phyloP scores from a whole-genome alignment of 1,140 invertebrate genomes.

The Leucophenga varia region DNA sequence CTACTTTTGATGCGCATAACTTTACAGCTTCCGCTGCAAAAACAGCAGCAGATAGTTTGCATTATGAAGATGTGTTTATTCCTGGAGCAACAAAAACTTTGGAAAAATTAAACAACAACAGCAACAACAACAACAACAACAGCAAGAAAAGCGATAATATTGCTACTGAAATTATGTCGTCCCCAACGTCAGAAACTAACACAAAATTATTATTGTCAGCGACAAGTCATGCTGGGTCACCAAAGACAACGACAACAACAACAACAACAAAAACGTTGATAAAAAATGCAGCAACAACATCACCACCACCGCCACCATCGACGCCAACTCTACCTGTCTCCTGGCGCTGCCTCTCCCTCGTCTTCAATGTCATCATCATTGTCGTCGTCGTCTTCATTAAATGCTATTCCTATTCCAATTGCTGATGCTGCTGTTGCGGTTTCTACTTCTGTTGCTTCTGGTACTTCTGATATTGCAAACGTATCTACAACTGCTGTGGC shows the following conservation, averaged over 20 bases:
- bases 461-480: conserved; percentile 3
- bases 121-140: conserved; percentile 1
- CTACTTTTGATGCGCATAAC: conserved; percentile 48
- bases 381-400: conserved; percentile 22
- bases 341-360: not conserved
- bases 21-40: conserved; percentile 43
- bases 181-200: conserved; percentile 14
- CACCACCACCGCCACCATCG: conserved; percentile 26
- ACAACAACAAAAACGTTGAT: conserved; percentile 4
- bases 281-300: conserved; percentile 9
- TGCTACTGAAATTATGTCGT: conserved; percentile 21
- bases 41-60: conserved; percentile 37
- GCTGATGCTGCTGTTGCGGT: not conserved
- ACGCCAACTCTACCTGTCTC: not conserved
- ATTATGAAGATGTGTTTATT: conserved; percentile 47
- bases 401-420: not conserved
- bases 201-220: conserved; percentile 41
- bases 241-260: conserved; percentile 16
- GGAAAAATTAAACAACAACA: conserved; percentile 44
- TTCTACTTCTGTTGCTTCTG: not conserved
- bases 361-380: conserved; percentile 28
- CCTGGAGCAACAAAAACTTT: no score
- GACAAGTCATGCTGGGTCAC: conserved; percentile 21
- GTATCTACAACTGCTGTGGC: conserved; percentile 28
- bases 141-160: conserved; percentile 8